Conservation (phyloP, 2,113 vertebrate species). For the Glaucidium brasilianum region DNA sequence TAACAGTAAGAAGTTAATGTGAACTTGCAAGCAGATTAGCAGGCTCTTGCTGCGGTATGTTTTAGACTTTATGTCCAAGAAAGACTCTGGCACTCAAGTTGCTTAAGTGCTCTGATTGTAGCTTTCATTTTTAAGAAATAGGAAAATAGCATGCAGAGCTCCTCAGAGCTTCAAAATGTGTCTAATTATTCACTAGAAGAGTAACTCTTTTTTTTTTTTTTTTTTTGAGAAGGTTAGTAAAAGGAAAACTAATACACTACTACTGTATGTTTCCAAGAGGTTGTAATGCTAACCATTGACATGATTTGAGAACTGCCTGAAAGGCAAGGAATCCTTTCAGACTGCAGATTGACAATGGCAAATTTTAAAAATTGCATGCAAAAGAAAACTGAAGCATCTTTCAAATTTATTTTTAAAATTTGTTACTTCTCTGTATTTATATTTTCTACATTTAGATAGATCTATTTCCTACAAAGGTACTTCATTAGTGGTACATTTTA, state of each 20-base stretch:
- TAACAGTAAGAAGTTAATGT: constrained; percentile 25
- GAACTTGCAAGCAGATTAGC: neutral
- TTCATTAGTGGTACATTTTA: neutral
- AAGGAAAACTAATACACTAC: neutral
- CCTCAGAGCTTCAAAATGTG: neutral
- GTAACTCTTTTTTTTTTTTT: neutral
- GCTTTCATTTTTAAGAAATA: neutral
- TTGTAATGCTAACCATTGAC: neutral
- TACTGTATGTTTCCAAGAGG: neutral
- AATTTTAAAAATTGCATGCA: neutral
- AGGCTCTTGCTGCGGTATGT: neutral
- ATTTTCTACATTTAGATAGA: neutral
- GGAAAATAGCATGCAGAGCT: neutral
- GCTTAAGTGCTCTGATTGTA: neutral
- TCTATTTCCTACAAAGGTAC: neutral
- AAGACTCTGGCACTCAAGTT: neutral
- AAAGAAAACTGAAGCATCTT: neutral
- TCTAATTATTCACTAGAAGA: neutral
- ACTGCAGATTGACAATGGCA: neutral
- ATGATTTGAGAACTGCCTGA: neutral
- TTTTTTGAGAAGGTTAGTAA: neutral
- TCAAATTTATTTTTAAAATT: neutral
- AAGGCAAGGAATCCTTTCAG: neutral
- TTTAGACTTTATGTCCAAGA: neutral
- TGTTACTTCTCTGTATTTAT: neutral